phyloP scores from a whole-genome alignment of 2,797 vertebrate genomes.

The Macroramphosus scolopax region DNA sequence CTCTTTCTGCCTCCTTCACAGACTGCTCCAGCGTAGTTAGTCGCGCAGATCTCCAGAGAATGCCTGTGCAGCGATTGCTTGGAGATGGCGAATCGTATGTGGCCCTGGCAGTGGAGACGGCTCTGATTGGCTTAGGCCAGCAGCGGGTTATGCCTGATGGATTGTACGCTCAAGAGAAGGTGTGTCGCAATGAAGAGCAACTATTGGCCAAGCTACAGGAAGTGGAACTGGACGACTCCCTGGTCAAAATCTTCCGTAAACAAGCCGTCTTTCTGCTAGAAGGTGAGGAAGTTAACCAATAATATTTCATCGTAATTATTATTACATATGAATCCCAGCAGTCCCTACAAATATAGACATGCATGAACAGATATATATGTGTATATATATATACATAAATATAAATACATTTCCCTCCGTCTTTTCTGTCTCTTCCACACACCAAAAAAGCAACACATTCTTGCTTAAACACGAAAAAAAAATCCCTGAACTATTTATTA shows the following conservation, averaged over 20 bases:
- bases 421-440: conserved; percentile 40
- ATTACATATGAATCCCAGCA: conserved; percentile 13
- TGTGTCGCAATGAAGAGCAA: conserved; percentile 97
- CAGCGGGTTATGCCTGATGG: conserved; percentile 97
- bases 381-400: not conserved
- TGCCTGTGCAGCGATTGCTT: conserved; percentile 88
- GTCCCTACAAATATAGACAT: conserved; percentile 3
- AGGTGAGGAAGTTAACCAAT: conserved; percentile 75
- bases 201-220: conserved; percentile 97
- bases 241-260: conserved; percentile 98
- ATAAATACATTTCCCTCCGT: conserved; percentile 19
- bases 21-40: conserved; percentile 87
- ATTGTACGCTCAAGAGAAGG: conserved; percentile 97
- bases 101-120: conserved; percentile 93
- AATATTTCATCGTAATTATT: conserved; percentile 9
- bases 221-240: conserved; percentile 92
- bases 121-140: conserved; percentile 93
- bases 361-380: not conserved
- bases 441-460: conserved; percentile 44
- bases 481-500: conserved; percentile 70
- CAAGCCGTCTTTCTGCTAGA: conserved; percentile 98
- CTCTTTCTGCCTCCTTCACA: conserved; percentile 44
- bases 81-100: conserved; percentile 94
- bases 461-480: conserved; percentile 64
- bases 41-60: conserved; percentile 87